Evolutionary conservation across 2,113 vertebrate species (phyloP).

Genomic region (Brienomyrus longianalis): DNA sequence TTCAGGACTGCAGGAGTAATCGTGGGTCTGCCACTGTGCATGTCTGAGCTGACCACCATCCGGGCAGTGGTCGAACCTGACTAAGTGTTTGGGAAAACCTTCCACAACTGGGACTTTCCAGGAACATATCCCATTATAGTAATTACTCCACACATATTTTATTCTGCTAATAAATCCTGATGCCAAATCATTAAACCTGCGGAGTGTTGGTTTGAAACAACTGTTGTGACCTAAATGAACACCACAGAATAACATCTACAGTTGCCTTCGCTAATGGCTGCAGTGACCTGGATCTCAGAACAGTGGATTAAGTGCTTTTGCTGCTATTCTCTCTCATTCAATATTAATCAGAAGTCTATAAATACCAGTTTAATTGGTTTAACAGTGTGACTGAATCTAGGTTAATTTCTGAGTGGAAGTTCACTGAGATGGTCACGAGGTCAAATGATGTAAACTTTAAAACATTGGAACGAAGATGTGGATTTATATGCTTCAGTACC

Average conservation of each 20-base stretch:
- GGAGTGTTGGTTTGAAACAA: neutral
- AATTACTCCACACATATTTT: slow-evolving; percentile 3
- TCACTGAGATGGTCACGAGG: neutral
- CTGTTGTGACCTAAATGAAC: neutral
- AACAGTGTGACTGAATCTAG: neutral
- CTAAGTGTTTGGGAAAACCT: neutral
- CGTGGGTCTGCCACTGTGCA: neutral
- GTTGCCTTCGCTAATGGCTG: neutral
- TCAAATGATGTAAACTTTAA: neutral
- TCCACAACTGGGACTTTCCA: neutral
- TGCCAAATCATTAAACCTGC: neutral
- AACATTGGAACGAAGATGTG: neutral
- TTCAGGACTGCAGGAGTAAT: neutral
- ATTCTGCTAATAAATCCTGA: neutral
- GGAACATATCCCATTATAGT: neutral
- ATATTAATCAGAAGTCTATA: neutral
- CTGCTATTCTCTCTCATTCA: neutral
- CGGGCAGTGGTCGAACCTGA: neutral
- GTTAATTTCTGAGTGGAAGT: neutral
- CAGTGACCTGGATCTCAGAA: neutral
- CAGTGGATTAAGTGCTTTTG: no score
- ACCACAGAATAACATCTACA: neutral
- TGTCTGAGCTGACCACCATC: neutral
- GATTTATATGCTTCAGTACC: neutral
- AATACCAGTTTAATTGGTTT: neutral